Evolutionary conservation across 2,113 vertebrate genomes (phyloP).

Genomic region (Synodontis membranacea): DNA sequence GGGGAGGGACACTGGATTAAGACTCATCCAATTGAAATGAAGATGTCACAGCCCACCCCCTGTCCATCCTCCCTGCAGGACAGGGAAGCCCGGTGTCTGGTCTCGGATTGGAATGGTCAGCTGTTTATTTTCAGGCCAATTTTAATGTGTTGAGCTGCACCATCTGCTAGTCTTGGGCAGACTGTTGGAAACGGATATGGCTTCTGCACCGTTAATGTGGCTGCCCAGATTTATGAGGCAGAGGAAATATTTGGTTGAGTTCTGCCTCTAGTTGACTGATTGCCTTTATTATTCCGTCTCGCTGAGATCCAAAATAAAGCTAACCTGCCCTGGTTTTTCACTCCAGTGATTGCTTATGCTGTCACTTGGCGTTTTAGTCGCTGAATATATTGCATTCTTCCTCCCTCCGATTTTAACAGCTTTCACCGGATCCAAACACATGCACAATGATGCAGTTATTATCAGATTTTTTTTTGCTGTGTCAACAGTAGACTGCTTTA

Average conservation of each 20-base stretch:
- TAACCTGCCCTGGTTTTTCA: constrained; percentile 17
- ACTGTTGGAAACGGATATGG: constrained; percentile 23
- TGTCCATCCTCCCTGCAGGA: constrained; percentile 8
- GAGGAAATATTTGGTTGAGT: constrained; percentile 45
- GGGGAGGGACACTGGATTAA: not conserved
- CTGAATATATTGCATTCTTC: constrained; percentile 1
- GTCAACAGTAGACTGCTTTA: not conserved
- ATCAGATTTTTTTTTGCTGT: not conserved
- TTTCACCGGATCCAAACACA: not conserved
- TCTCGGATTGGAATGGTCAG: constrained; percentile 37
- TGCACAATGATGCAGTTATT: not conserved
- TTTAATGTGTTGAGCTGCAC: constrained; percentile 45
- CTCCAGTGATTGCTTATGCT: constrained; percentile 7
- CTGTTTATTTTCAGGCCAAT: constrained; percentile 47
- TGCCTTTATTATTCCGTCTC: constrained; percentile 24
- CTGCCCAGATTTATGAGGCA: constrained; percentile 36
- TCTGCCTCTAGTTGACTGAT: constrained; percentile 35
- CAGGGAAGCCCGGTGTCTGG: constrained; percentile 17
- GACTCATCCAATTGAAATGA: not conserved
- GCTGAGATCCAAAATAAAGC: constrained; percentile 27
- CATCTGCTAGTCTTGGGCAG: constrained; percentile 42
- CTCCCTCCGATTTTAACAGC: not conserved
- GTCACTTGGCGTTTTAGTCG: constrained; percentile 5
- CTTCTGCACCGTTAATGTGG: constrained; percentile 27
- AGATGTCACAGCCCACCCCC: not conserved